phyloP scores from a whole-genome alignment of 2,888 invertebrate species.

The Coecobrya sp. region DNA sequence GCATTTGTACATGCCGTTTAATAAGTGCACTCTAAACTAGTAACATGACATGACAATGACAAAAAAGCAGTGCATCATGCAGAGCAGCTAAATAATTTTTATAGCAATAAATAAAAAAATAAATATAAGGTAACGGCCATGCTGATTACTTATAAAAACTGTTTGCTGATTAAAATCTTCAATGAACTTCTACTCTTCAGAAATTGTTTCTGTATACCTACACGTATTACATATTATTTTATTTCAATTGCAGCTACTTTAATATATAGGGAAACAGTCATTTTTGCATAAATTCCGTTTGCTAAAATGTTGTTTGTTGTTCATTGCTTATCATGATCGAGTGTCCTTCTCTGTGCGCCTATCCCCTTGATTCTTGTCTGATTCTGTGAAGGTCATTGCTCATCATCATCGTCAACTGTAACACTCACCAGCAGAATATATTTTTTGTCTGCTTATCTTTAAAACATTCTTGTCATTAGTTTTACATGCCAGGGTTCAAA shows the following conservation, averaged over 20 bases:
- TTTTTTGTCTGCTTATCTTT: not conserved
- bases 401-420: conserved; percentile 34
- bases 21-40: not conserved
- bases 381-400: conserved; percentile 65
- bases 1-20: not conserved
- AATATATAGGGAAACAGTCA: not conserved
- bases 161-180: conserved; percentile 69
- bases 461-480: too few species aligned
- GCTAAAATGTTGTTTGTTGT: not conserved
- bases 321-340: not conserved
- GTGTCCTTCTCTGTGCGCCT: conserved; percentile 41
- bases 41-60: conserved; percentile 54
- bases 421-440: not conserved
- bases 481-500: too few species aligned
- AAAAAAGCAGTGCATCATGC: conserved; percentile 6
- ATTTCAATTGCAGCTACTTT: not conserved
- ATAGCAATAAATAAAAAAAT: conserved; percentile 50
- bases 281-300: not conserved
- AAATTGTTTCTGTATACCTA: not conserved
- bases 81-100: not conserved
- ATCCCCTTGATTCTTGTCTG: conserved; percentile 45
- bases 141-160: conserved; percentile 59
- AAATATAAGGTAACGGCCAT: conserved; percentile 65
- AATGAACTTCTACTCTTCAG: conserved; percentile 37
- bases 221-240: not conserved